Evolutionary conservation across 2,888 invertebrate genomes (phyloP), one percentile per base, ranked within the genome.

Genomic region (Mylabris sibirica): DNA sequence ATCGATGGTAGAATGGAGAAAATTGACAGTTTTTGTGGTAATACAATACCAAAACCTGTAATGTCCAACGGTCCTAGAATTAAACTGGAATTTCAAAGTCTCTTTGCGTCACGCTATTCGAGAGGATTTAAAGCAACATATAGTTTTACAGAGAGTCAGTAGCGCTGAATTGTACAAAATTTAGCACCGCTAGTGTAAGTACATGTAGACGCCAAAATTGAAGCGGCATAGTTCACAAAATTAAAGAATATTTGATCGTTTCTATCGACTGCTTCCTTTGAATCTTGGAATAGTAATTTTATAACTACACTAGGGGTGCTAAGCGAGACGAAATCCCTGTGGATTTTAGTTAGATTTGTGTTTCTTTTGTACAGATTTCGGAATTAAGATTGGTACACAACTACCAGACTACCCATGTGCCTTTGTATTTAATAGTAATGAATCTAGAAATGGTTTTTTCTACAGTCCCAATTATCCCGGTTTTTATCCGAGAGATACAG

Each of bases 1-100:
- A 92, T 94, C 67, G 92, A 94, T 63, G 94, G 94, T 1, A 88
- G 93, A 76, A 90, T 93, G 87, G 95, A 96, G 82, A 92, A 94
- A 81, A 92, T 96, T 66, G 95, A 95, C 79, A 91, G 92, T 30
- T 94, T 94, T 82, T 98, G 98, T 83, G 97, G 96, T 8, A 89
- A 88, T 44, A 90, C 91, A 73, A 85, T 92, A 64, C 97, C 97
- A 0, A 92, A 93, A 75, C 95, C 95, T 67, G 88, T 98, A 74
- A 98, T 98, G 97, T 98, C 97, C 68, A 95, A 93, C 82, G 95
- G 95, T 57, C 93, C 94, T 63, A 89, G 93, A 79, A 87, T 98
- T 81, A 91, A 93, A 82, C 86, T 98, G 67, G 95, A 96, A 84
- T 97, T 97, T 83, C 89, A 91, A 70, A 95, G 95, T 61, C 88